Conservation (phyloP, 2,797 vertebrate species). For the Diglossa cyanea region DNA sequence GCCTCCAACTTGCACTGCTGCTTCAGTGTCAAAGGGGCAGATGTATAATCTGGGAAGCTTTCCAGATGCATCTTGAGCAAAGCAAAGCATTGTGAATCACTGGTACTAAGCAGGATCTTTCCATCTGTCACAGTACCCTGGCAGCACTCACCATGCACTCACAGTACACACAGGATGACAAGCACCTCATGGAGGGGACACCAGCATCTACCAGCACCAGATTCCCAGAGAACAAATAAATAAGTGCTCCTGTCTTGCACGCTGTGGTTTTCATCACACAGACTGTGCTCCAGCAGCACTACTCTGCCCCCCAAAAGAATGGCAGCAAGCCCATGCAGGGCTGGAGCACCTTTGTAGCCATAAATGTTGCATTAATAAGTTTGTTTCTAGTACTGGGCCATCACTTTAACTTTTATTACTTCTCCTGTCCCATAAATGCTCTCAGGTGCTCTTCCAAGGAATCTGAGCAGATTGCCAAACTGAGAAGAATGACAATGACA, state of each 20-base stretch:
- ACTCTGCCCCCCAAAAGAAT: background rate
- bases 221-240: background rate
- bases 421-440: conserved; percentile 22
- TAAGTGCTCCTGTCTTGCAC: background rate
- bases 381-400: background rate
- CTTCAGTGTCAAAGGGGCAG: conserved; percentile 56
- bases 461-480: conserved; percentile 4
- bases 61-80: conserved; percentile 55
- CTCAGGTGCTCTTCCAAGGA: conserved; percentile 21
- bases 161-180: background rate
- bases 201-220: background rate
- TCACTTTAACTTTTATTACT: conserved; percentile 19
- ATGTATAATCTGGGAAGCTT: conserved; percentile 57
- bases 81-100: conserved; percentile 40
- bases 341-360: background rate
- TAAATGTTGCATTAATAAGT: background rate
- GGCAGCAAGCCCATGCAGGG: background rate
- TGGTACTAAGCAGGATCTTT: background rate
- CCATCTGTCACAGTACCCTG: conserved; percentile 29
- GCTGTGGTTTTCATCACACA: background rate
- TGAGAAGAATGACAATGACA: conserved; percentile 41
- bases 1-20: conserved; percentile 10
- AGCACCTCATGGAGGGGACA: background rate
- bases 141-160: background rate
- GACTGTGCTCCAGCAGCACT: background rate